Percentiles rank a stretch among this genome's conserved stretches.
Evolutionary conservation across 2,888 invertebrate genomes (phyloP).

Genomic region (Eremobia ochroleuca): DNA sequence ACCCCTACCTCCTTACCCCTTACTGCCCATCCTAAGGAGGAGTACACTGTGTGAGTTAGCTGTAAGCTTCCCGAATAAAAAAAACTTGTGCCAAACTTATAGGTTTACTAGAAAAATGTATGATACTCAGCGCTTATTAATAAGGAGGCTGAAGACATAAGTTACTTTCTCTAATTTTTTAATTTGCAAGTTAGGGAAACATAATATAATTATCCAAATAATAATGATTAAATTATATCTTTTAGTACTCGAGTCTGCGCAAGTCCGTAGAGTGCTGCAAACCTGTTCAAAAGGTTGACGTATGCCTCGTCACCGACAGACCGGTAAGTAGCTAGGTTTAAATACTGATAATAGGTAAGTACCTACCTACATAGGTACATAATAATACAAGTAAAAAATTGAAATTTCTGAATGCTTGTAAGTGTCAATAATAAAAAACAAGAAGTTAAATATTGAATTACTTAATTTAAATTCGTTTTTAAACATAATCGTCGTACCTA

Average conservation of each 20-base stretch:
- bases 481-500: neutral
- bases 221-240: slow-evolving; percentile 25
- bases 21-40: too few species aligned
- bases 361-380: neutral
- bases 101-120: too few species aligned
- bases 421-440: too few species aligned
- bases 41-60: too few species aligned
- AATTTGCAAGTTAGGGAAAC: neutral
- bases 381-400: neutral
- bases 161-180: neutral
- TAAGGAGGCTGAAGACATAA: neutral
- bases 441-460: neutral
- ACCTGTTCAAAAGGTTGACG: slow-evolving; percentile 70
- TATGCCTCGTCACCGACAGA: slow-evolving; percentile 69
- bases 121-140: neutral
- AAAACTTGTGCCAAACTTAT: neutral
- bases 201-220: neutral
- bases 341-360: neutral
- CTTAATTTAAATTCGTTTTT: neutral
- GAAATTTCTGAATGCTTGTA: neutral
- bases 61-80: too few species aligned
- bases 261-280: slow-evolving; percentile 65
- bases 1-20: too few species aligned
- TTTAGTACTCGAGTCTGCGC: slow-evolving; percentile 70
- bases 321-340: slow-evolving; percentile 67